Percentiles rank a stretch among this genome's conserved stretches.
Evolutionary conservation across 2,113 vertebrate genomes (phyloP).

Genomic region (Physeter macrocephalus): DNA sequence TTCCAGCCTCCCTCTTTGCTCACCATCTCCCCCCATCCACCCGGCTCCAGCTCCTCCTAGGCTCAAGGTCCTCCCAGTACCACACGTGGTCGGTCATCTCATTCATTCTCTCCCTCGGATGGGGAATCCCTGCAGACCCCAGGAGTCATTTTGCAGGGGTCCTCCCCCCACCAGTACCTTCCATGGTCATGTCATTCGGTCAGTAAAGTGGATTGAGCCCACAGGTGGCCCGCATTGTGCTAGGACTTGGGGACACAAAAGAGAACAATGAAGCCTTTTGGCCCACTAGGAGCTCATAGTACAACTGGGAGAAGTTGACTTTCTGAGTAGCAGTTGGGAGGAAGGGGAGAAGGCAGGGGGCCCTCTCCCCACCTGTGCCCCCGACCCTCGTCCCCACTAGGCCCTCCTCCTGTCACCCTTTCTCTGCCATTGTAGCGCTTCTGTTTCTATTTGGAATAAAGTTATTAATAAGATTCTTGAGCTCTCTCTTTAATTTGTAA

Average conservation of each 20-base stretch:
- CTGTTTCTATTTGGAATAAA: neutral
- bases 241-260: neutral
- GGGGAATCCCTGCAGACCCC: neutral
- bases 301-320: neutral
- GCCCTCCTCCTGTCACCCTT: too few relatives aligned
- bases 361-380: neutral
- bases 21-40: too few relatives aligned
- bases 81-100: accelerated
- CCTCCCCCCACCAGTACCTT: neutral
- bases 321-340: neutral
- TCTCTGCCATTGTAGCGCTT: neutral
- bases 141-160: neutral
- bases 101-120: neutral
- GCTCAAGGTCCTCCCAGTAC: neutral
- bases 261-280: neutral
- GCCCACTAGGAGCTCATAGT: neutral
- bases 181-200: neutral
- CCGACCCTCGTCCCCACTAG: accelerated
- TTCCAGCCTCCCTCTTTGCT: neutral
- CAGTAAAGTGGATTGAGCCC: neutral
- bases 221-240: neutral
- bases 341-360: neutral
- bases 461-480: neutral
- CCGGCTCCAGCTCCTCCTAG: neutral
- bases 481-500: neutral